Evolutionary conservation across 1,140 invertebrate species (phyloP).

Genomic region (Artemia franciscana): DNA sequence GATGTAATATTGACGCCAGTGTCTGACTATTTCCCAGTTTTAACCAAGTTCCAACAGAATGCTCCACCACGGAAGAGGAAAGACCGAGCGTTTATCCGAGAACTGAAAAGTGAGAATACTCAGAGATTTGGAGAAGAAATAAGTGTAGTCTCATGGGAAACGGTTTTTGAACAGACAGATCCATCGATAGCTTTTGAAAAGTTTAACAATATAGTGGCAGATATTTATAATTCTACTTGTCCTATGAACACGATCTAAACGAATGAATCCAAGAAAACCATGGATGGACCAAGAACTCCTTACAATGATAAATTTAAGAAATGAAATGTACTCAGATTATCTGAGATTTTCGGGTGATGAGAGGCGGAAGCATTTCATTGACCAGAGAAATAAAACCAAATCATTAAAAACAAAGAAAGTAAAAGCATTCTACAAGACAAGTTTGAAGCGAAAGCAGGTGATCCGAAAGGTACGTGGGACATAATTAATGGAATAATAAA

Average conservation of each 20-base stretch:
- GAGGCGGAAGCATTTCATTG: not conserved
- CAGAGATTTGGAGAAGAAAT: constrained; percentile 6
- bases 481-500: too few species aligned
- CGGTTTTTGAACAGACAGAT: not conserved
- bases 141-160: constrained; percentile 1
- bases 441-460: too few species aligned
- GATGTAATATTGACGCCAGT: not conserved
- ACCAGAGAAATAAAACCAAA: not conserved
- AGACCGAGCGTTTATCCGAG: not conserved
- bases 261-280: too few species aligned
- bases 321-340: not conserved
- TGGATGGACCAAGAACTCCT: not conserved
- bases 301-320: not conserved
- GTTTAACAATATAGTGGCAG: not conserved
- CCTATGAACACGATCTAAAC: not conserved
- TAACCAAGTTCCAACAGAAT: not conserved
- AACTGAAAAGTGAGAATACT: not conserved
- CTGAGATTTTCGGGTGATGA: not conserved
- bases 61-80: constrained; percentile 3
- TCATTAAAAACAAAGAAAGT: not conserved
- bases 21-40: not conserved
- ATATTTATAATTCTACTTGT: not conserved
- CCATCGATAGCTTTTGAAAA: not conserved
- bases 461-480: too few species aligned
- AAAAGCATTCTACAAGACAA: not conserved